Base-by-base conservation (phyloP, 2,113 vertebrate genomes). In the Tychaedon coryphoeus region DNA sequence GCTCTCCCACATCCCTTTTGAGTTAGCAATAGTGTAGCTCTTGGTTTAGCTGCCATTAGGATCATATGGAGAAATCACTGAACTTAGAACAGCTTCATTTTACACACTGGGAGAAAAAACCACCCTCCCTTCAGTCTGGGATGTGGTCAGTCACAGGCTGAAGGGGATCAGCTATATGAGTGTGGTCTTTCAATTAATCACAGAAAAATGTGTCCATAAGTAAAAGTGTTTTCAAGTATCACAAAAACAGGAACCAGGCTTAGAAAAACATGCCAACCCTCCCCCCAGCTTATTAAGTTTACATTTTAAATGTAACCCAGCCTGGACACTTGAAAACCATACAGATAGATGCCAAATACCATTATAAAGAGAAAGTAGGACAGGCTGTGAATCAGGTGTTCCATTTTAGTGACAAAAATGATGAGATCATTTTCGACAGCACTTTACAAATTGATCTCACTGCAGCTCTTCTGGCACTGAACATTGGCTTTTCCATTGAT, bases 371-470 rank as follows among this genome's bases (percentile, higher is more conserved):
- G 85, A 92, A 96, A 94, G 74, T 74, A 94, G 95, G 86, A 87
- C 94, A 96, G 90, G 69, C 77, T 93, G 69, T 91, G 87, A 96
- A 94, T 89, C 85, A 95, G 83, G 89, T 92, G 90, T 76, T 83
- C 85, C 74, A 48, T 93, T 92, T 90, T 96, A 96, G 92, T 93
- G 95, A 95, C 93, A 95, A 95, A 97, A 95, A 80, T 82, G 94
- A 95, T 93, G 91, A 95, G 89, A 92, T 96, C 91, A 94, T 81
- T 93, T 95, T 92, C 95, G 76, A 96, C 96, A 91, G 70, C 91
- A 92, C 93, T 97, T 93, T 91, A 87, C 88, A 95, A 94, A 95
- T 97, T 95, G 96, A 94, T 80, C 90, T 95, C 84, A 43, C 64
- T 95, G 86, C 96, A 95, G 95, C 85, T 96, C 86, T 96, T 95